Evolutionary conservation across 2,888 invertebrate species (phyloP), one percentile per base, ranked within the genome.

Genomic region (Steinernema carpocapsae): DNA sequence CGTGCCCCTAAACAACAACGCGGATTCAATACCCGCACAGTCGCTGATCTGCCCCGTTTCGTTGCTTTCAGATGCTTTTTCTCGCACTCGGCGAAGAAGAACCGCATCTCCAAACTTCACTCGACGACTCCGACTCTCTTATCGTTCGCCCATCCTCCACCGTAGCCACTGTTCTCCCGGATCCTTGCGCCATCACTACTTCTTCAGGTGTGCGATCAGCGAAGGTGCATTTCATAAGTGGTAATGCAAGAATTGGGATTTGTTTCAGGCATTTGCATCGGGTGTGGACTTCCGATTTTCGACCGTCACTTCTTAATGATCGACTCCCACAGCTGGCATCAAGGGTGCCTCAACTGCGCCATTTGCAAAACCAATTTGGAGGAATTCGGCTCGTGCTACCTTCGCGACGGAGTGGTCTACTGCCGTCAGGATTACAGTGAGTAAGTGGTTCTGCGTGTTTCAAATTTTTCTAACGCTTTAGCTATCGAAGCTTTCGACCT

Each of bases 301-400:
- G 77, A 83, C n/a, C 73, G 80, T 24, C 71, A 70, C 14, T 83
- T 83, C 70, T 45, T 81, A 10, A 71, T 79, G 56, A 71, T 81
- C 32, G 32, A 64, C 29, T 29, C 64, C 64, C 76, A 75, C 22
- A 37, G 76, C 29, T 81, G 76, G 76, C 81, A 81, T 70, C 70
- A 71, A 42, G 70, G 72, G 2, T 81, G 81, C 52, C 74, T 52
- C 7, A 56, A 74, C 10, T 81, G 81, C 52, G 29, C 72, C 24
- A 72, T 71, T 1, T 81, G 81, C 70, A 72, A 56, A 6, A 42
- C 73, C n/a, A 46, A 45, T 7, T 73, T 81, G 56, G 74, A 78
- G 19, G 64, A 24, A 14, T 45, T 59, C 26, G 51, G 72, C 29
- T 78, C 76, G 24, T 81, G 81, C 51, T 81, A 59, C 74, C 71